Evolutionary conservation across 2,888 invertebrate species (phyloP), one percentile per base, ranked within the genome.

Genomic region (Xestia sexstrigata): DNA sequence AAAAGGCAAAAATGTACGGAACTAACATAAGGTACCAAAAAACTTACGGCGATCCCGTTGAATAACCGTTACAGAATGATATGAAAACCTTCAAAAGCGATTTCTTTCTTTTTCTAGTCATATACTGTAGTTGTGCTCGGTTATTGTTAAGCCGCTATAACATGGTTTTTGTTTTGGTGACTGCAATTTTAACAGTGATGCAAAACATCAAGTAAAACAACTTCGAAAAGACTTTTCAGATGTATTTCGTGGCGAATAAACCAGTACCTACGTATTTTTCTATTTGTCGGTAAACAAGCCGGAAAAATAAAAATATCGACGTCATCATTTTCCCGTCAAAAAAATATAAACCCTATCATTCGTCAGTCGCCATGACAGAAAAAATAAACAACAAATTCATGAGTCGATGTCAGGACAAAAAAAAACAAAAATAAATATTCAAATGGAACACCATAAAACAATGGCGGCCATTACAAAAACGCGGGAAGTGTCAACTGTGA

Each of bases 401-500:
- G 2, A 49, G 65, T 65, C 42, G 42, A 65, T n/a, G n/a, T 13
- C 42, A 52, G 20, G 8, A 8, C 20, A 62, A 68, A 23, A 70
- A 70, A 11, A 70, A 74, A 63, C n/a, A 79, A 71, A 79, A 66
- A 80, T 49, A 67, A 71, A 72, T 49, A 66, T 76, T 70, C 67
- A 76, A 73, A 83, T 83, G 45, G 35, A 77, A 77, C 73, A 71
- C 60, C 84, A 83, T 81, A 77, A 81, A 78, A 81, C 70, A 84
- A 84, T 81, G 80, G 80, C 63, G 2, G 68, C 74, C 77, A 74
- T 84, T 77, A 84, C 35, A 84, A 71, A 81, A 81, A 65, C 65
- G 81, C 79, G 71, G 71, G 82, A 82, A 78, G 20, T 74, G 84
- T 84, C 84, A 84, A 66, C 70, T n/a, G 20, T 84, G 74, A 81